phyloP scores from a whole-genome alignment of 2,888 invertebrate genomes.

The Heliconius aoede region DNA sequence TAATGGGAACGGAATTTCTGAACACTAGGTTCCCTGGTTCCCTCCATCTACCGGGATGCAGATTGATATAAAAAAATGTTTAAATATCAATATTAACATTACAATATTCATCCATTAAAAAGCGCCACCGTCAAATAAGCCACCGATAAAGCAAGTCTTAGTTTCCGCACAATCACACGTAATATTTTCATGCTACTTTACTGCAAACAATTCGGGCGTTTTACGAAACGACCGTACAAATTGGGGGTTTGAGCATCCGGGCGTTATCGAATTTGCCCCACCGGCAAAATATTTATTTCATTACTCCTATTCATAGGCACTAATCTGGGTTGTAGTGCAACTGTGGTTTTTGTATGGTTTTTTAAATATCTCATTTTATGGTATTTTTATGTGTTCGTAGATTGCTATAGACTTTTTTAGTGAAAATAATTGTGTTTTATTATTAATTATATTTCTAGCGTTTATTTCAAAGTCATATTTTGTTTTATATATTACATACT shows the following conservation, averaged over 20 bases:
- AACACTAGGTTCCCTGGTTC: background rate
- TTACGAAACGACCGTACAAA: conserved; percentile 74
- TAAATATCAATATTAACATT: background rate
- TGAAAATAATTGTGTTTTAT: background rate
- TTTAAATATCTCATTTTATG: background rate
- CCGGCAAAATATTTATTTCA: conserved; percentile 84
- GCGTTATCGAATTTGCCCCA: conserved; percentile 77
- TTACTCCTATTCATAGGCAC: conserved; percentile 81
- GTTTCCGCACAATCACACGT: conserved; percentile 74
- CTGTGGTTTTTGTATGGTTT: conserved; percentile 43
- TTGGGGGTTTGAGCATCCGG: conserved; percentile 75
- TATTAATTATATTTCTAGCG: background rate
- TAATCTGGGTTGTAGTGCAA: conserved; percentile 72
- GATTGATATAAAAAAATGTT: background rate
- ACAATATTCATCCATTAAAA: conserved; percentile 2
- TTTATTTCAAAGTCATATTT: background rate
- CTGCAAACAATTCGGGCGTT: conserved; percentile 72
- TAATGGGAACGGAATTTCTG: background rate
- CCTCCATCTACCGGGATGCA: too few relatives aligned
- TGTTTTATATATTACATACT: background rate
- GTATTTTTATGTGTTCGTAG: background rate
- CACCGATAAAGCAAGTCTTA: conserved; percentile 36
- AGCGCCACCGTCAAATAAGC: conserved; percentile 22
- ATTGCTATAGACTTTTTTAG: background rate
- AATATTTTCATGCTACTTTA: conserved; percentile 69